Conservation (phyloP, 2,888 invertebrate genomes). For the Proisotoma minuta region DNA sequence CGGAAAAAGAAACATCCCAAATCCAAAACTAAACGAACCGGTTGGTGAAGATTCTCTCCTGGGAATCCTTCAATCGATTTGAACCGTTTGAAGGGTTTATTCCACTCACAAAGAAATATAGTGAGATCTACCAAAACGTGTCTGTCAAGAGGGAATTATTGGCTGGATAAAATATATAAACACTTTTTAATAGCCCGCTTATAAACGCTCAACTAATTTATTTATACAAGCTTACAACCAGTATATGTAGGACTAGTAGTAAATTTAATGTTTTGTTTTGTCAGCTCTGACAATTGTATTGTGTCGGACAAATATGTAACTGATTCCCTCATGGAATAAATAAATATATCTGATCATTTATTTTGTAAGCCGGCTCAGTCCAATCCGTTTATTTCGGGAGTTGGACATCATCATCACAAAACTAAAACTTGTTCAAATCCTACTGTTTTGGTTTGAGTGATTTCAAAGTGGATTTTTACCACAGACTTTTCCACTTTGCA, state of each 20-base stretch:
- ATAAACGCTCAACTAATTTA: no score
- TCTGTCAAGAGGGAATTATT: slow-evolving; percentile 2
- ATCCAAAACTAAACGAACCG: not conserved
- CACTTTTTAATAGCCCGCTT: no score
- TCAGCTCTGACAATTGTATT: slow-evolving; percentile 4
- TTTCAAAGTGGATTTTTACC: not conserved
- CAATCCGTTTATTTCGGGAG: slow-evolving; percentile 4
- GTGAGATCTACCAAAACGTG: no score
- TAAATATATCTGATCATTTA: not conserved
- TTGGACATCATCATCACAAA: not conserved
- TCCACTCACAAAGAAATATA: not conserved
- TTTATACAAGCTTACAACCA: no score
- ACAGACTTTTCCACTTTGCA: not conserved
- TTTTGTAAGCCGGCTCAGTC: not conserved
- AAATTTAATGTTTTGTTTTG: not conserved
- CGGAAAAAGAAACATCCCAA: not conserved
- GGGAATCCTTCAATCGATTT: not conserved
- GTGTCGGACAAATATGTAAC: not conserved
- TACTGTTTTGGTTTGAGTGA: not conserved
- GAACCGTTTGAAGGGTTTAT: not conserved
- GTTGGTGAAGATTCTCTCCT: not conserved
- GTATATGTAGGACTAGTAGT: no score
- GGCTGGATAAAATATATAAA: no score
- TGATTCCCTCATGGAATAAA: slow-evolving; percentile 2
- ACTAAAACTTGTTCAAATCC: no score